phyloP scores from a whole-genome alignment of 2,797 vertebrate species.

The Dryobates pubescens region DNA sequence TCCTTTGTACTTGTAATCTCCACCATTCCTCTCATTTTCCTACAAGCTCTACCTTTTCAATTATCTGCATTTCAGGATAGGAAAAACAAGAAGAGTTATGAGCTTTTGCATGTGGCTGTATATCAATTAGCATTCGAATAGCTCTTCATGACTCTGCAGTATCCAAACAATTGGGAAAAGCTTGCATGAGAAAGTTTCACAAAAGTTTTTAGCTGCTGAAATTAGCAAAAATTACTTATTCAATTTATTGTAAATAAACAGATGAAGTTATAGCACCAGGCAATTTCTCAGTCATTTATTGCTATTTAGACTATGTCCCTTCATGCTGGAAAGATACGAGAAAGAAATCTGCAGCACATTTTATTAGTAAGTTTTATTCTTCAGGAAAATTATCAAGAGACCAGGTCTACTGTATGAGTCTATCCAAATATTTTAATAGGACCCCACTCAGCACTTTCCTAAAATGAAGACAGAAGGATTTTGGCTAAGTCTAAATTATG shows the following conservation, averaged over 20 bases:
- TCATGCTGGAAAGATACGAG: slow-evolving; percentile 1
- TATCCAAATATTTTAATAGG: slow-evolving; percentile 61
- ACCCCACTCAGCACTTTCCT: slow-evolving; percentile 29
- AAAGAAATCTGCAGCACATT: neutral
- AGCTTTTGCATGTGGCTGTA: neutral
- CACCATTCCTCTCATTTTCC: neutral
- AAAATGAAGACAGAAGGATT: slow-evolving; percentile 53
- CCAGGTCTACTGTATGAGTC: neutral
- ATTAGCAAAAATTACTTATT: slow-evolving; percentile 2
- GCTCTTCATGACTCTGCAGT: neutral
- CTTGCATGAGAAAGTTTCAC: neutral
- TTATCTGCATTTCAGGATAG: neutral
- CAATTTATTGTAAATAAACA: slow-evolving; percentile 34
- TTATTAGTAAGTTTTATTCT: slow-evolving; percentile 28
- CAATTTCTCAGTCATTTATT: slow-evolving; percentile 33
- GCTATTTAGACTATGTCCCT: neutral
- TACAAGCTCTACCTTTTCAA: neutral
- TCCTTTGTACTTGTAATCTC: neutral
- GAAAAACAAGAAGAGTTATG: neutral
- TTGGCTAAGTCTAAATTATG: slow-evolving; percentile 57
- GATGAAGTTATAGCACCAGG: neutral
- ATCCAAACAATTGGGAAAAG: slow-evolving; percentile 32
- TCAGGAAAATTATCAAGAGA: slow-evolving; percentile 41
- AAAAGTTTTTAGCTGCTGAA: slow-evolving; percentile 44
- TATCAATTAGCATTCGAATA: neutral